phyloP scores from a whole-genome alignment of 2,113 vertebrate species.

The Excalfactoria chinensis region DNA sequence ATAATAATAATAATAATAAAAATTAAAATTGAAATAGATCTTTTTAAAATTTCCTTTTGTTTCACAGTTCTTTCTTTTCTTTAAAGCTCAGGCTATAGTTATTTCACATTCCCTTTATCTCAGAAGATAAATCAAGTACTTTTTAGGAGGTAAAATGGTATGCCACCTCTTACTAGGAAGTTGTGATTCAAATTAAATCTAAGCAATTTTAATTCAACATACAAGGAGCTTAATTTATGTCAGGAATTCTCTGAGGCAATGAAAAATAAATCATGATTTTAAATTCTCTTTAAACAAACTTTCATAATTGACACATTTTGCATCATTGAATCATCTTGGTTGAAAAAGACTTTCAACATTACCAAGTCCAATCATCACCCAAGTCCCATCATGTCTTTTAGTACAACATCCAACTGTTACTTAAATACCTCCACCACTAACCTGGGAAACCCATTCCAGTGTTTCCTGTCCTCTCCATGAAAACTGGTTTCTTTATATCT shows the following conservation, averaged over 20 bases:
- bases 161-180: background rate
- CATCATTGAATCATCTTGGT: background rate
- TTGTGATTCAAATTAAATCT: background rate
- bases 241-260: background rate
- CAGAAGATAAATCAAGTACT: background rate
- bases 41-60: background rate
- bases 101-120: background rate
- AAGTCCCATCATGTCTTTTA: background rate
- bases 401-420: background rate
- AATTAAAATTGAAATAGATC: fast-evolving
- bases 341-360: background rate
- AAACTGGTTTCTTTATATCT: background rate
- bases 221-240: background rate
- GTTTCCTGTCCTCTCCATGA: background rate
- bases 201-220: background rate
- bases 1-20: too few relatives aligned
- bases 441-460: background rate
- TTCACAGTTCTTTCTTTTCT: background rate
- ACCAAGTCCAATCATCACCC: background rate
- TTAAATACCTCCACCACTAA: background rate
- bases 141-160: background rate
- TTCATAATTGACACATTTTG: background rate
- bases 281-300: background rate
- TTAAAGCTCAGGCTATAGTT: background rate
- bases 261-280: background rate